Evolutionary conservation across 2,888 invertebrate genomes (phyloP), one percentile per base, ranked within the genome.

Genomic region (Palloptera scutellata): DNA sequence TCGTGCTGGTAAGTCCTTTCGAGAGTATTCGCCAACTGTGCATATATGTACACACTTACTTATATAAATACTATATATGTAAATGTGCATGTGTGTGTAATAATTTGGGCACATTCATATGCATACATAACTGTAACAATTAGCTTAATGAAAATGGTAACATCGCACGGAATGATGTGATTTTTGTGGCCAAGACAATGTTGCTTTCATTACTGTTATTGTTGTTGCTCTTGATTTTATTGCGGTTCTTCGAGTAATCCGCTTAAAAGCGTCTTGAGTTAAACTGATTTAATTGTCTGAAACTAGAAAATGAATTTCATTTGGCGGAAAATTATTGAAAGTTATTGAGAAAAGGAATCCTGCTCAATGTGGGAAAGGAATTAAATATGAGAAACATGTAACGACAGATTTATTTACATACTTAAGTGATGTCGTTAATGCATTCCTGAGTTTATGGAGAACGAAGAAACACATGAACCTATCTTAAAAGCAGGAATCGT

Each of bases 71-170:
- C n/a, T 30, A 30, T 6, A 30, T 30, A 30, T 6, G 6, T 30
- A 4, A 4, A 30, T 30, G 30, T 30, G 30, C 30, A 6, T 30
- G 30, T 48, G 48, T 48, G 48, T 48, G 48, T 48, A 2, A 48
- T 8, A 15, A n/a, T 15, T 5, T n/a, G 13, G 48, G 48, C 2
- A 48, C 12, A 30, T 30, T 6, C 30, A 4, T 30, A 30, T 30
- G 30, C 30, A 40, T 64, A 57, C 15, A 64, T 64, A 45, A 64
- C 52, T 48, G 64, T 64, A 65, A 65, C 65, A 65, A 65, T 65
- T 65, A 65, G 53, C 65, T 51, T 65, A 60, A 65, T 65, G 60
- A 53, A 17, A 65, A 65, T 43, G 60, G 15, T 13, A 61, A 41
- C n/a, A n/a, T 48, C 17, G 19, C n/a, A 30, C 41, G 61, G 30